Conservation (phyloP, 2,888 invertebrate species). For the Ditula angustiorana region DNA sequence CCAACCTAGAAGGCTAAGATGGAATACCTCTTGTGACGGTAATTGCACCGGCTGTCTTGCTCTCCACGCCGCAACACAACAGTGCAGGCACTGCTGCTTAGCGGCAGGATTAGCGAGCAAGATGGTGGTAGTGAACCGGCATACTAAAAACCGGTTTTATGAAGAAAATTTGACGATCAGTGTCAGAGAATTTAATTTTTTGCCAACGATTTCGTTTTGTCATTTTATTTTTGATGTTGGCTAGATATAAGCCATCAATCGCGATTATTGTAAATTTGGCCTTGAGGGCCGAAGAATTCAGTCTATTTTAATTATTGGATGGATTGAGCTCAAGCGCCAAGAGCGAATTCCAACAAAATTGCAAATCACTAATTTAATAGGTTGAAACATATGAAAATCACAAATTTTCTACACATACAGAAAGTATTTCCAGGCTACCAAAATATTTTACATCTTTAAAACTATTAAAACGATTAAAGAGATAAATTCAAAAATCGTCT, state of each 20-base stretch:
- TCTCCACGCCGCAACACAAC: too few relatives aligned
- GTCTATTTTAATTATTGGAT: conserved; percentile 24
- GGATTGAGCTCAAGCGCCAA: conserved; percentile 3
- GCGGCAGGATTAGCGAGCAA: too few relatives aligned
- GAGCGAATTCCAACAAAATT: not conserved
- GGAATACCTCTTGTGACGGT: too few relatives aligned
- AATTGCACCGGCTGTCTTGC: too few relatives aligned
- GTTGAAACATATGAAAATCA: not conserved
- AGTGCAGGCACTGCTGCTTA: too few relatives aligned
- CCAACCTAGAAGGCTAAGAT: too few relatives aligned
- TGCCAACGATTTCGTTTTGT: conserved; percentile 8
- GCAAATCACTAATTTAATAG: not conserved
- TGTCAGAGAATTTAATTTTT: not conserved
- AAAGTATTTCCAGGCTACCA: too few relatives aligned
- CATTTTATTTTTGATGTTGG: conserved; percentile 3
- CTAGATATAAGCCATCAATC: conserved; percentile 17
- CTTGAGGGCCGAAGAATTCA: conserved; percentile 15
- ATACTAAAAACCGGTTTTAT: too few relatives aligned
- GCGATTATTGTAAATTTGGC: conserved; percentile 23
- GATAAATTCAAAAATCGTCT: too few relatives aligned
- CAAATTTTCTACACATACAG: not conserved
- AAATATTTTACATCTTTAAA: too few relatives aligned
- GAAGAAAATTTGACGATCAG: not conserved
- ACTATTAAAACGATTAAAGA: too few relatives aligned
- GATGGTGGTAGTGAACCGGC: too few relatives aligned